Base-by-base conservation (phyloP, 2,113 vertebrate species). In the Hystrix cristata region DNA sequence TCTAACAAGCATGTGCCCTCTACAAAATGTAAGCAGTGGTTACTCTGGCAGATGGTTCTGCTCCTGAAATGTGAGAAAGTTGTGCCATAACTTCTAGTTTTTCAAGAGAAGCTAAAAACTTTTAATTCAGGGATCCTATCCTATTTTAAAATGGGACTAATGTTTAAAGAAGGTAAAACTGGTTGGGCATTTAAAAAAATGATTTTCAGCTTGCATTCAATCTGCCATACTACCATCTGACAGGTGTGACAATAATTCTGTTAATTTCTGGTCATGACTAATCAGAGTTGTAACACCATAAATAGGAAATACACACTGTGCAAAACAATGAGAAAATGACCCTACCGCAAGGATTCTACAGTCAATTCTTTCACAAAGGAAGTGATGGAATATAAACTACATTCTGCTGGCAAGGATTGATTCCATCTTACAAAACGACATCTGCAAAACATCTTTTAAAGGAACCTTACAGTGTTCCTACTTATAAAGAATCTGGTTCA, bases 351-450 rank as follows among this genome's bases (percentile, higher is more conserved):
- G 59, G 89, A 87, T 83, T 43, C 95, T 92, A 38, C 18, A 90
- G 85, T 82, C 51, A 96, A 93, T 92, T 97, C 83, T 97, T 98
- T 92, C 94, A 96, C 91, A 97, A 16, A 98, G 98, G 98, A 98
- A 98, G 98, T 98, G 98, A 98, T 98, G 97, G 98, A 98, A 98
- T 90, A 97, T 83, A 92, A 97, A 97, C 97, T 95, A 94, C 97
- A 96, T 69, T 96, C 96, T 96, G 97, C 5, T 97, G 98, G 98
- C 96, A 96, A 90, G 97, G 96, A 93, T 38, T 59, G 98, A 97
- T 93, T 9, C 95, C 94, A 74, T 62, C 71, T 64, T 98, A 94
- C 97, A 96, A 95, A 98, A 98, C 96, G 98, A 98, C 98, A 98
- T 98, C 98, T 98, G 98, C 87, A 90, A 96, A 96, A 96, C 0